phyloP scores from a whole-genome alignment of 35 echinoderm and acorn worm genomes.

The Heliocidaris erythrogramma region DNA sequence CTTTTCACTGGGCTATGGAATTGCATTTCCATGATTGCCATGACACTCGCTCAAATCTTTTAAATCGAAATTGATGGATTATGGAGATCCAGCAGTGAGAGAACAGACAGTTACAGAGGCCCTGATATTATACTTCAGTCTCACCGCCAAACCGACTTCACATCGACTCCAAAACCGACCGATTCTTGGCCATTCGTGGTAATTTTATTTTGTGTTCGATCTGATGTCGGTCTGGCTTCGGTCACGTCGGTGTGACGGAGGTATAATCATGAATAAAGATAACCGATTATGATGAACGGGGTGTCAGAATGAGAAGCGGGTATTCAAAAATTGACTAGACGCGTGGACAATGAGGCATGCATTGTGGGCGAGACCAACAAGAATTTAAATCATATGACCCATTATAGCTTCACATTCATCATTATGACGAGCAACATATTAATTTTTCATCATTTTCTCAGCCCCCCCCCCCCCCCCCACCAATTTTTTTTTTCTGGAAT shows the following conservation, averaged over 20 bases:
- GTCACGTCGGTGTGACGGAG: not conserved
- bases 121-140: too few species aligned
- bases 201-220: too few species aligned
- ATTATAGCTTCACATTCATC: not conserved
- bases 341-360: not conserved
- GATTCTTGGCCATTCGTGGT: too few species aligned
- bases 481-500: not conserved
- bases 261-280: not conserved
- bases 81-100: not conserved
- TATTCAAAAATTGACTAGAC: not conserved
- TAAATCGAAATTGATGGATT: not conserved
- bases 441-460: not conserved
- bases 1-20: too few species aligned
- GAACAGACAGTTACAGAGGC: not conserved
- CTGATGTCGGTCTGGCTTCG: too few species aligned
- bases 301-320: not conserved
- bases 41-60: too few species aligned
- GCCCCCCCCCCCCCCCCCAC: not conserved
- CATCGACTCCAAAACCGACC: too few species aligned
- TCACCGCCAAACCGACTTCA: too few species aligned
- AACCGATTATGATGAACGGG: not conserved
- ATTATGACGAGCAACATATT: not conserved
- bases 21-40: too few species aligned
- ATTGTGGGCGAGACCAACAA: not conserved
- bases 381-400: not conserved